These are phyloP conservation scores for Adelphocoris suturalis DNA, from an alignment of 2,888 invertebrate species.

Conservation along the genomic window DNA sequence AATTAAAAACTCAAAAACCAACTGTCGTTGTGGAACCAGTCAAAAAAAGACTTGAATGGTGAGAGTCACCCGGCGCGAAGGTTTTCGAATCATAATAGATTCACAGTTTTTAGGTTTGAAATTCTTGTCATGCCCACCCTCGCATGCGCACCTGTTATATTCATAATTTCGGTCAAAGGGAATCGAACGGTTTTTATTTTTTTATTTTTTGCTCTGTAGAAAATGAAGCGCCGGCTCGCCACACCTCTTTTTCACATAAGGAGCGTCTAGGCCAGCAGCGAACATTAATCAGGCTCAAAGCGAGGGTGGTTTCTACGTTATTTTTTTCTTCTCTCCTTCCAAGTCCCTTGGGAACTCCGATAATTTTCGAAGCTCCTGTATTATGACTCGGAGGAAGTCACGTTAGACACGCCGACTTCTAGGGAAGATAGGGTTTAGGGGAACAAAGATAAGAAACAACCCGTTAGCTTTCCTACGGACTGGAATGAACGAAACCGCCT, in stretches of 20 bases:
- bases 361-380: slow-evolving; percentile 40
- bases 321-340: background rate
- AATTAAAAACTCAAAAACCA: background rate
- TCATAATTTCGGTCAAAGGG: slow-evolving; percentile 43
- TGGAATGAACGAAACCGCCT: background rate
- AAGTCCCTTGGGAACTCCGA: slow-evolving; percentile 42
- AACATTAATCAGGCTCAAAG: slow-evolving; percentile 49
- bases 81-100: slow-evolving; percentile 40
- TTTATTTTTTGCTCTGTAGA: background rate
- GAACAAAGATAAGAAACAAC: slow-evolving; percentile 6
- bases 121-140: background rate
- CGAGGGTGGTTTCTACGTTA: slow-evolving; percentile 47
- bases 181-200: slow-evolving; percentile 20
- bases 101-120: background rate
- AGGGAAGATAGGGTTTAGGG: background rate
- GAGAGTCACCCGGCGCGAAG: slow-evolving; percentile 19
- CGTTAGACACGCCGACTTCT: slow-evolving; percentile 51
- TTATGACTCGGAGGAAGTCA: slow-evolving; percentile 48
- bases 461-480: slow-evolving; percentile 7
- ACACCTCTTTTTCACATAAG: background rate
- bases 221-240: background rate
- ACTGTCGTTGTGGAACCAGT: background rate
- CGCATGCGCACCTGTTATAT: slow-evolving; percentile 39
- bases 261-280: background rate
- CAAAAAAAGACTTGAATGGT: slow-evolving; percentile 2